These are phyloP conservation scores for Microcaecilia unicolor DNA, from an alignment of 2,797 vertebrate genomes.

Conservation along the genomic window DNA sequence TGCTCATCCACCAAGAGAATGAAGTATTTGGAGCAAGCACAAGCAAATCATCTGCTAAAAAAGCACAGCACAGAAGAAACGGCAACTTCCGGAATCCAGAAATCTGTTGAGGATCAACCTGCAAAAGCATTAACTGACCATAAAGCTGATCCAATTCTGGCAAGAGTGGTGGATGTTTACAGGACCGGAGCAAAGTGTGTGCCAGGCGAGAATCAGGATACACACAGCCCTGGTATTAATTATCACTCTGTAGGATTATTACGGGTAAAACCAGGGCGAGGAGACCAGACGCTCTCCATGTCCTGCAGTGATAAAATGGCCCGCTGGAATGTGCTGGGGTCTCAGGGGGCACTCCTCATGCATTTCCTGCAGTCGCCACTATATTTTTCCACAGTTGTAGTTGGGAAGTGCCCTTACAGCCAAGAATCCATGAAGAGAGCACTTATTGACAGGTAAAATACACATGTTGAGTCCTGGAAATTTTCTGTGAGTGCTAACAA, in stretches of 20 bases:
- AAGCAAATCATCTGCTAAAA: background rate
- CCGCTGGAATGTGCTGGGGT: slow-evolving; percentile 82
- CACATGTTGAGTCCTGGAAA: too few relatives aligned
- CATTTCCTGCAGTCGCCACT: slow-evolving; percentile 79
- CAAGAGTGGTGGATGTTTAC: slow-evolving; percentile 53
- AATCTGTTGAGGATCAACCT: background rate
- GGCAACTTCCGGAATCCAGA: background rate
- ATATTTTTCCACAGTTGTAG: slow-evolving; percentile 70
- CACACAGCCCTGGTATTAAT: slow-evolving; percentile 43
- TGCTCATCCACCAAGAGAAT: slow-evolving; percentile 22
- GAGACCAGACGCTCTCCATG: slow-evolving; percentile 77
- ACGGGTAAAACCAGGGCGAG: slow-evolving; percentile 84
- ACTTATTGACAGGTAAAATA: slow-evolving; percentile 63
- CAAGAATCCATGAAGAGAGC: slow-evolving; percentile 69
- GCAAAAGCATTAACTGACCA: background rate
- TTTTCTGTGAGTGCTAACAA: too few relatives aligned
- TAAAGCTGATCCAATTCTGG: background rate
- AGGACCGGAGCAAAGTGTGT: slow-evolving; percentile 91
- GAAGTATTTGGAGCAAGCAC: slow-evolving; percentile 15
- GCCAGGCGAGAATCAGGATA: slow-evolving; percentile 58
- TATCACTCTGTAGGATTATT: slow-evolving; percentile 75
- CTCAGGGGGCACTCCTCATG: slow-evolving; percentile 85
- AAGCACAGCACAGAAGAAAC: background rate
- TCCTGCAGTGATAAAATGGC: slow-evolving; percentile 93
- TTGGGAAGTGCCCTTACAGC: slow-evolving; percentile 79